Evolutionary conservation across 2,797 vertebrate species (phyloP).

Genomic region (Thripadectes ignobilis): DNA sequence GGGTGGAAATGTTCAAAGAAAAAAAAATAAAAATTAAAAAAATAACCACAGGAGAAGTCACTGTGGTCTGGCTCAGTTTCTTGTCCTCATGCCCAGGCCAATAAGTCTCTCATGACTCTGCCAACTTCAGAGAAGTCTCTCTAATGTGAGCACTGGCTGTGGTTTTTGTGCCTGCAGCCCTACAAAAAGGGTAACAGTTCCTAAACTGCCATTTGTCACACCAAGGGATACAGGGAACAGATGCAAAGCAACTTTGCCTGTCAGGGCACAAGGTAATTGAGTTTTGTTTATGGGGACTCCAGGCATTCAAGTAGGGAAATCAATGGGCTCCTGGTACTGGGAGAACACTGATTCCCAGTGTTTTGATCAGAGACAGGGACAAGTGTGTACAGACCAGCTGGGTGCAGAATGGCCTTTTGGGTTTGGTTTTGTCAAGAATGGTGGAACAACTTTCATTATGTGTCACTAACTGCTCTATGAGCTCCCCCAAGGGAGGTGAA

Average conservation of each 20-base stretch:
- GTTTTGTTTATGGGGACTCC: not conserved
- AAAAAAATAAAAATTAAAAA: not conserved
- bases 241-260: not conserved
- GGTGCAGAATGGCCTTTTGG: not conserved
- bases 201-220: not conserved
- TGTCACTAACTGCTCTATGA: not conserved
- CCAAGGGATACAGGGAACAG: not conserved
- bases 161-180: not conserved
- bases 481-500: not conserved
- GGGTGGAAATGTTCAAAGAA: not conserved
- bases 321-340: not conserved
- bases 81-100: not conserved
- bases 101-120: not conserved
- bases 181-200: not conserved
- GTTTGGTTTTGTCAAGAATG: constrained; percentile 4
- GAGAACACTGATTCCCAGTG: not conserved
- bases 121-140: not conserved
- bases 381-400: not conserved
- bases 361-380: constrained; percentile 1
- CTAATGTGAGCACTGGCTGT: not conserved
- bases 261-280: not conserved
- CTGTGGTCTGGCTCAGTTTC: not conserved
- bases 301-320: not conserved
- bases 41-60: not conserved
- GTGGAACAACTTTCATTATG: not conserved